Percentiles rank a stretch among this genome's conserved stretches.
Evolutionary conservation across 2,113 vertebrate species (phyloP).

Genomic region (Gallinago undulata): DNA sequence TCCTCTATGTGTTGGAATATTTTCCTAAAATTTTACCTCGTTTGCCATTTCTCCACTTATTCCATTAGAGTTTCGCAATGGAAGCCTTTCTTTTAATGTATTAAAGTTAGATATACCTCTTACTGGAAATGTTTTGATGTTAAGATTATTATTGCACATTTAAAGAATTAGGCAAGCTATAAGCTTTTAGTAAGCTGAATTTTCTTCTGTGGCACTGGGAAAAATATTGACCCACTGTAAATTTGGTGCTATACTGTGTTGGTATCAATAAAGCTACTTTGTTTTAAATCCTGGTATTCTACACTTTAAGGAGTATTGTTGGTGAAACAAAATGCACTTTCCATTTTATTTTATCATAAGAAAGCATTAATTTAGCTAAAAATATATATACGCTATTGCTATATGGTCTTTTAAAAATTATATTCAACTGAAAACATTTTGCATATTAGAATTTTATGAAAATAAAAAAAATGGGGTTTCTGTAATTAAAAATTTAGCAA

Average conservation of each 20-base stretch:
- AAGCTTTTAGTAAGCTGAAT: not conserved
- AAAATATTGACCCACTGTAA: not conserved
- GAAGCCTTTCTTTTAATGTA: not conserved
- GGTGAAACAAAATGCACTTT: not conserved
- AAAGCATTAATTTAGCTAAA: slow-evolving; percentile 15
- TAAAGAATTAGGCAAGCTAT: not conserved
- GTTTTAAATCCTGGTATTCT: slow-evolving; percentile 3
- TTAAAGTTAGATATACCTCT: not conserved
- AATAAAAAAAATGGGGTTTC: accelerated
- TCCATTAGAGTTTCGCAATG: not conserved
- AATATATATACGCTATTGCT: not conserved
- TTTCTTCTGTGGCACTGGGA: not conserved
- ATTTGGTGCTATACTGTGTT: not conserved
- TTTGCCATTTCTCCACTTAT: not conserved
- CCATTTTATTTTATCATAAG: not conserved
- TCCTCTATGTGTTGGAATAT: not conserved
- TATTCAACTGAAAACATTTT: not conserved
- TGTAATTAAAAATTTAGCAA: not conserved
- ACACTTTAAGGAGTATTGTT: not conserved
- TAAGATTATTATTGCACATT: not conserved
- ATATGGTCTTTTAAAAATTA: not conserved
- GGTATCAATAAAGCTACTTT: not conserved
- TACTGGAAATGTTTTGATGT: not conserved
- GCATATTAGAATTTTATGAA: not conserved
- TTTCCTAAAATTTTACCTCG: not conserved